A percentile compares a stretch with the other conserved stretches of the same genome.
Conservation (phyloP, 2,113 vertebrate species). For the Nicator chloris region DNA sequence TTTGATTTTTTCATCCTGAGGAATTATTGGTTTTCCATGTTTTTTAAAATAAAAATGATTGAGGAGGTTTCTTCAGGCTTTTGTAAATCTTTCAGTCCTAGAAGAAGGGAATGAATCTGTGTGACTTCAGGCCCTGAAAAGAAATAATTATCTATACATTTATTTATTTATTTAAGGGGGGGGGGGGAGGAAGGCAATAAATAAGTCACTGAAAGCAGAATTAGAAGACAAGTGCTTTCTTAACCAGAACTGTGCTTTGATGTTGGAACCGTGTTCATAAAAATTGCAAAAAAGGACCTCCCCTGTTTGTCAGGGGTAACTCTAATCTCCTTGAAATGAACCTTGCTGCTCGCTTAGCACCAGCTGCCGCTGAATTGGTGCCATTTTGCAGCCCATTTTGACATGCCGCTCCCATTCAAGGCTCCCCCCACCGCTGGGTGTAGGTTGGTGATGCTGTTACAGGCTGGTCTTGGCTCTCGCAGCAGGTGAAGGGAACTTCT, state of each 20-base stretch:
- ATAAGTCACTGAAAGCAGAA: neutral
- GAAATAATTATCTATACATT: neutral
- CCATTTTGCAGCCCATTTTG: neutral
- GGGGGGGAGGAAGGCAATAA: neutral
- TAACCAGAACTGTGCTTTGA: neutral
- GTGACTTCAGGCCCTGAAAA: neutral
- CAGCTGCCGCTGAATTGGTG: neutral
- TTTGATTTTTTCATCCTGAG: slow-evolving; percentile 15
- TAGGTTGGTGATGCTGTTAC: neutral
- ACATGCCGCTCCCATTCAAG: neutral
- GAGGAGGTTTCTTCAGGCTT: slow-evolving; percentile 6
- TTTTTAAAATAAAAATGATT: slow-evolving; percentile 41
- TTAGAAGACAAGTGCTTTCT: neutral
- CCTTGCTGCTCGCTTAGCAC: neutral
- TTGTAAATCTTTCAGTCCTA: neutral
- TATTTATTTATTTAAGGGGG: neutral
- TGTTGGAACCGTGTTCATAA: neutral
- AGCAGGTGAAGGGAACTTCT: neutral
- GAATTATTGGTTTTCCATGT: slow-evolving; percentile 15
- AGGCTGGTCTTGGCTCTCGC: neutral
- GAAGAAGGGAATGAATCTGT: neutral
- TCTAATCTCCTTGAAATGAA: neutral
- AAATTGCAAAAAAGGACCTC: neutral
- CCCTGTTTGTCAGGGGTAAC: neutral
- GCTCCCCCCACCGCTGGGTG: neutral